These are phyloP conservation scores for Pangasius sanitwongsei DNA, from an alignment of 2,797 vertebrate genomes.

Conservation along the genomic window DNA sequence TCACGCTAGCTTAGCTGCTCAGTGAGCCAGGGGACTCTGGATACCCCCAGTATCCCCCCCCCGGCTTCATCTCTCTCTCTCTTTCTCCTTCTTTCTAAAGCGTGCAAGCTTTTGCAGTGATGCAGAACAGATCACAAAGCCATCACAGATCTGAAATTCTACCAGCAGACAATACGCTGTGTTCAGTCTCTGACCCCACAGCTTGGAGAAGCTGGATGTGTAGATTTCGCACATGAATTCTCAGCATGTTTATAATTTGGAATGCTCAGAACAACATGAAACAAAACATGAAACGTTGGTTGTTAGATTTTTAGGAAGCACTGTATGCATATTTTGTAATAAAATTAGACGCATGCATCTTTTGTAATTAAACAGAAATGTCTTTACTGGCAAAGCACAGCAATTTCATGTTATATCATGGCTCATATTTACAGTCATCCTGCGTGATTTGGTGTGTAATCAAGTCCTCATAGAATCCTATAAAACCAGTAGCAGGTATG, in stretches of 20 bases:
- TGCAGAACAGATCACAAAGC: constrained; percentile 50
- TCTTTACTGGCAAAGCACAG: background rate
- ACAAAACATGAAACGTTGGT: constrained; percentile 14
- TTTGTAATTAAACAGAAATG: constrained; percentile 25
- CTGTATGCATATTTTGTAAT: background rate
- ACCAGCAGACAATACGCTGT: constrained; percentile 27
- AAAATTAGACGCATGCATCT: background rate
- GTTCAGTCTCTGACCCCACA: constrained; percentile 34
- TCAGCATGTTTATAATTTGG: constrained; percentile 9
- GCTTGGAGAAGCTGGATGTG: constrained; percentile 39
- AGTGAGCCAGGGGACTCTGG: constrained; percentile 50
- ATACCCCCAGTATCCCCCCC: constrained; percentile 34
- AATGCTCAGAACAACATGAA: background rate
- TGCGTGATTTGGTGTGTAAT: background rate
- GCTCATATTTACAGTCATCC: background rate
- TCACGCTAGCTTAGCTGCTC: constrained; percentile 60
- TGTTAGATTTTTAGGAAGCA: constrained; percentile 26
- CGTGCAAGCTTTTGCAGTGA: constrained; percentile 40
- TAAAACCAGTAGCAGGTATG: constrained; percentile 20
- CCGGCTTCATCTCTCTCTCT: constrained; percentile 21
- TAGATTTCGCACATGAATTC: constrained; percentile 40
- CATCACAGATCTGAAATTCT: constrained; percentile 49
- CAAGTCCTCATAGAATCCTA: constrained; percentile 3
- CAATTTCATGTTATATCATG: background rate
- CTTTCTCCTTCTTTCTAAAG: constrained; percentile 25